These are phyloP conservation scores for Kuschelorhynchus macadamiae DNA, from an alignment of 2,888 invertebrate species.

Conservation along the genomic window DNA sequence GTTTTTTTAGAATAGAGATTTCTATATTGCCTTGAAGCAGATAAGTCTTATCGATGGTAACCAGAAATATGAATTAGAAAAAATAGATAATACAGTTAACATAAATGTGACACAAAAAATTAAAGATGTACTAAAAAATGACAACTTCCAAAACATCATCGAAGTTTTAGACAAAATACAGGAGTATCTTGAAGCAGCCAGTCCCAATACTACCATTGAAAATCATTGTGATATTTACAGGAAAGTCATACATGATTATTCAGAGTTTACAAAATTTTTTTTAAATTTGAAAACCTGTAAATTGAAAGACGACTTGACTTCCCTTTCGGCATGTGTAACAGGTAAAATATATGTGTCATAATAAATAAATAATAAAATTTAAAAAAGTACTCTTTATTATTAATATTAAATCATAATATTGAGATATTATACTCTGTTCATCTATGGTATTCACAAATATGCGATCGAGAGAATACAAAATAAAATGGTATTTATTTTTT, in stretches of 20 bases:
- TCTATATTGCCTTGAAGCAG: slow-evolving; percentile 50
- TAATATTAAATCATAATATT: too few relatives aligned
- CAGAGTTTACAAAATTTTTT: slow-evolving; percentile 60
- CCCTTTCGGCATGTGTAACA: slow-evolving; percentile 43
- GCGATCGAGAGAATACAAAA: too few relatives aligned
- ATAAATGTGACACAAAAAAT: slow-evolving; percentile 25
- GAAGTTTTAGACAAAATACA: slow-evolving; percentile 55
- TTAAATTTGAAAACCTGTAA: slow-evolving; percentile 55
- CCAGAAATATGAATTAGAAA: slow-evolving; percentile 15
- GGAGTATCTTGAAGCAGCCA: slow-evolving; percentile 48
- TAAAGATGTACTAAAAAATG: slow-evolving; percentile 16
- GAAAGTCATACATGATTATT: slow-evolving; percentile 58
- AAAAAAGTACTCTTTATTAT: too few relatives aligned
- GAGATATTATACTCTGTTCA: too few relatives aligned
- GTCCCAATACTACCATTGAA: slow-evolving; percentile 20
- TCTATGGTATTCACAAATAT: too few relatives aligned
- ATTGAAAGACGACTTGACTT: slow-evolving; percentile 55
- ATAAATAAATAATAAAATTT: too few relatives aligned
- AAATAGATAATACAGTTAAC: background rate
- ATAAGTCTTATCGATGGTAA: slow-evolving; percentile 11
- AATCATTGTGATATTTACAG: slow-evolving; percentile 51
- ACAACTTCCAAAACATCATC: slow-evolving; percentile 37
- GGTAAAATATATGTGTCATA: slow-evolving; percentile 30
- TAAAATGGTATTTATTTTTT: too few relatives aligned
- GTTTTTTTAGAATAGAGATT: slow-evolving; percentile 56